Base-by-base conservation (phyloP, 2,113 vertebrate genomes). In the Odontesthes bonariensis region DNA sequence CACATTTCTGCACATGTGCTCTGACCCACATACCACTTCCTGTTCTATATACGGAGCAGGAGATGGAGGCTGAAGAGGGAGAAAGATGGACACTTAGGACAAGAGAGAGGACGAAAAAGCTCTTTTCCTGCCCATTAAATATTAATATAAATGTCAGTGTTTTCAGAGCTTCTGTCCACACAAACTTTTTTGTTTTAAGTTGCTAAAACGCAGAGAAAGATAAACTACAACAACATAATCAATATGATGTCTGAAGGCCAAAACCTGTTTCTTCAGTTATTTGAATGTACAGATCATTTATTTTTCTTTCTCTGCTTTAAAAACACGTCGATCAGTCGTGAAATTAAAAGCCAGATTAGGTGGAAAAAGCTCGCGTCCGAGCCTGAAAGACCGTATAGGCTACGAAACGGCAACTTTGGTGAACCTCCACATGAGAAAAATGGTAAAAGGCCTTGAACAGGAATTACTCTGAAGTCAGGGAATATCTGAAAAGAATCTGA, bases 21-120 rank as follows among this genome's bases (percentile, higher is more conserved):
- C 66, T 93, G 92, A 92, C 89, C 92, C 89, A 92, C 77, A 91
- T 91, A 64, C 81, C 65, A 85, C 86, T 85, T 89, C 88, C 88
- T 94, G 92, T 90, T 88, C 91, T 85, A 92, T 70, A 91, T 82
- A 66, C 53, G 52, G 64, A 75, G 80, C n/a, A 76, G 11, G 19
- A 79, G 64, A 33, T 27, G 27, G 27, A 27, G 27, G 27, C 2
- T 2, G 27, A 27, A 9, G 27, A 27, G 27, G 27, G 27, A 27
- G 27, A 27, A 9, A 58, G 53, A 64, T 8, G 32, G n/a, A 47
- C 52, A 51, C 52, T 42, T 12, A 19, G 6, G 7, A 54, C n/a
- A n/a, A 40, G 46, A 56, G 69, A 16, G 53, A 54, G 23, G 38
- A 38, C 44, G 49, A 49, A 27, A 35, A 52, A 32, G 1, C 23